These are phyloP conservation scores for Drosophila mimica DNA, from an alignment of 2,888 invertebrate species.

Conservation along the genomic window DNA sequence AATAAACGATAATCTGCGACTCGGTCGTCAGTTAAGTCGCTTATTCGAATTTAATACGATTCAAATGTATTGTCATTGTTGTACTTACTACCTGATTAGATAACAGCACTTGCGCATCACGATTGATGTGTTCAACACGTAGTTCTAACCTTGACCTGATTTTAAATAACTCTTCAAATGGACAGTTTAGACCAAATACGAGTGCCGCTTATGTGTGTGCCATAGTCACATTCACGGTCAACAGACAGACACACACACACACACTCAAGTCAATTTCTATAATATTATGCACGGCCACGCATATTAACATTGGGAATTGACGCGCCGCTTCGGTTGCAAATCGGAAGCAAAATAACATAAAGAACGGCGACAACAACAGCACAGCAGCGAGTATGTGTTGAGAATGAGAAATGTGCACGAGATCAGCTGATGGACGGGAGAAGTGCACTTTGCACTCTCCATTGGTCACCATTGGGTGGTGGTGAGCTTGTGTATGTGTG, in stretches of 20 bases:
- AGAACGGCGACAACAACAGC: slow-evolving; percentile 26
- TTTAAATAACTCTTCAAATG: slow-evolving; percentile 38
- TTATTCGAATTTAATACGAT: not conserved
- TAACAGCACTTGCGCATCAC: slow-evolving; percentile 19
- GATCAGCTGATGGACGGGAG: slow-evolving; percentile 36
- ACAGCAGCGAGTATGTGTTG: slow-evolving; percentile 1
- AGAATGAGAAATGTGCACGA: slow-evolving; percentile 11
- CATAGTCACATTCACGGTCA: slow-evolving; percentile 44
- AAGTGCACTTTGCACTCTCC: slow-evolving; percentile 49
- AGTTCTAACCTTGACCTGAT: slow-evolving; percentile 68
- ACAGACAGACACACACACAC: slow-evolving; percentile 9
- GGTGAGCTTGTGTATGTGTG: not conserved
- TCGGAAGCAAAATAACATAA: slow-evolving; percentile 30
- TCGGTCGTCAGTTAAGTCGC: not conserved
- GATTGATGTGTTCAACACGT: slow-evolving; percentile 10
- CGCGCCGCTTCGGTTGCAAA: slow-evolving; percentile 37
- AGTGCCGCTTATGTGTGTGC: slow-evolving; percentile 7
- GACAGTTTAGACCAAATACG: slow-evolving; percentile 28
- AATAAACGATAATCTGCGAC: not conserved
- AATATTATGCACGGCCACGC: slow-evolving; percentile 47
- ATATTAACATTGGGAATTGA: slow-evolving; percentile 57
- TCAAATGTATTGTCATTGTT: not conserved
- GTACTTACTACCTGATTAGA: slow-evolving; percentile 13
- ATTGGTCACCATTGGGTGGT: slow-evolving; percentile 1
- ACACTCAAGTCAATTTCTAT: slow-evolving; percentile 28